Evolutionary conservation across 2,113 vertebrate genomes (phyloP).

Genomic region (Chloropsis cyanopogon): DNA sequence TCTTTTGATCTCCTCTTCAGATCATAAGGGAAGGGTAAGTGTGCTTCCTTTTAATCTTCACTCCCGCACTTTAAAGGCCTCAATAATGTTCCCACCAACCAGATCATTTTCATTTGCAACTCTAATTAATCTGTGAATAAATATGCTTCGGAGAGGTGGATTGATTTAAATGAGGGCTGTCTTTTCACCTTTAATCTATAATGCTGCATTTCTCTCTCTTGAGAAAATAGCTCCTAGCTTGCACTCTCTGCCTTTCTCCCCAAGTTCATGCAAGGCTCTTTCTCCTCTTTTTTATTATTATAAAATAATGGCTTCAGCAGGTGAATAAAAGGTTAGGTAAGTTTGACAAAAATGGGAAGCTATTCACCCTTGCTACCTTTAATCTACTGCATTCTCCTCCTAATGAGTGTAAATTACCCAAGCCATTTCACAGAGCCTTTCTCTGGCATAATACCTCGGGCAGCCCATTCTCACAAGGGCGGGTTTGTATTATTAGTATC

Average conservation of each 20-base stretch:
- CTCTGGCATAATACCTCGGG: conserved; percentile 67
- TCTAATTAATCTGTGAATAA: conserved; percentile 85
- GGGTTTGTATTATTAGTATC: conserved; percentile 71
- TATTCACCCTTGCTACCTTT: conserved; percentile 85
- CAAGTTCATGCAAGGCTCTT: conserved; percentile 69
- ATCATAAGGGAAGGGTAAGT: conserved; percentile 76
- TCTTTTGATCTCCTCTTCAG: conserved; percentile 78
- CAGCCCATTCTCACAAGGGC: conserved; percentile 69
- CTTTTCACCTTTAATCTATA: conserved; percentile 85
- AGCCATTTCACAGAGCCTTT: conserved; percentile 78
- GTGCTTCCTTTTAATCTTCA: conserved; percentile 79
- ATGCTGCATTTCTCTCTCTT: conserved; percentile 73
- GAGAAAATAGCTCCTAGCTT: conserved; percentile 79
- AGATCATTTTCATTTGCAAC: conserved; percentile 83
- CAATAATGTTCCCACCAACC: conserved; percentile 80
- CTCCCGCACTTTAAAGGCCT: conserved; percentile 79
- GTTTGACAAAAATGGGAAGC: conserved; percentile 82
- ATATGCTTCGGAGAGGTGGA: conserved; percentile 80
- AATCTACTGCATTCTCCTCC: conserved; percentile 81
- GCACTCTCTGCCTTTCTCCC: conserved; percentile 64
- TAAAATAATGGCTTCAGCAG: conserved; percentile 79
- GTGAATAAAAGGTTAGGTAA: conserved; percentile 81
- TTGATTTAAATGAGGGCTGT: conserved; percentile 80
- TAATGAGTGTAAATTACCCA: conserved; percentile 82
- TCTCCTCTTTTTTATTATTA: conserved; percentile 76